Base-by-base conservation (phyloP, 2,888 invertebrate species). In the Pristionchus fissidentatus region DNA sequence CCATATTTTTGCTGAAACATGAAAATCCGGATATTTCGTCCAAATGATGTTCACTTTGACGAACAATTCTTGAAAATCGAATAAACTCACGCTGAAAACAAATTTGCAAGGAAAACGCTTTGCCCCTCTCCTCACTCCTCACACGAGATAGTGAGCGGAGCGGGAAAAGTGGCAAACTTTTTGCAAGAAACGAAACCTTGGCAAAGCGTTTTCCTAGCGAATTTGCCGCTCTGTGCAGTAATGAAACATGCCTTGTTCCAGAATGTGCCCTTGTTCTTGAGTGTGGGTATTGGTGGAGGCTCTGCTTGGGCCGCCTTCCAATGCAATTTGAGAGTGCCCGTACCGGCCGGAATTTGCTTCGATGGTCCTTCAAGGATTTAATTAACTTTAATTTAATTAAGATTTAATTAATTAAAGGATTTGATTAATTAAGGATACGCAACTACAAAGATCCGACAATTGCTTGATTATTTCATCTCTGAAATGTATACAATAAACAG, bases 181-280 rank as follows among this genome's bases (percentile, higher is more conserved):
- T n/a, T n/a, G n/a, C n/a, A n/a, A n/a, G n/a, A n/a, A n/a, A n/a
- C n/a, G n/a, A n/a, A n/a, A n/a, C n/a, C n/a, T n/a, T n/a, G n/a
- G n/a, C n/a, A n/a, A n/a, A n/a, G n/a, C n/a, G n/a, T n/a, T n/a
- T n/a, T n/a, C n/a, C n/a, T n/a, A n/a, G n/a, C n/a, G n/a, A n/a
- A n/a, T n/a, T n/a, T n/a, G n/a, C n/a, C n/a, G n/a, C n/a, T n/a
- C n/a, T n/a, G n/a, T n/a, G 19, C 15, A 60, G 15, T 0, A 32
- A 3, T n/a, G 5, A 1, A 7, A 32, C 32, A 95, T 80, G 98
- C 93, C 92, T 97, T 96, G 92, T 97, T 96, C 98, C 98, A 98
- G 92, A 98, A 96, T 87, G 92, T 92, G 46, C 92, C 92, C 83
- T 91, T 92, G 80, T 91, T 91, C 80, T 90, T 90, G 62, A 92